phyloP scores from a whole-genome alignment of 1,140 invertebrate genomes.

The Drosophila kikkawai region DNA sequence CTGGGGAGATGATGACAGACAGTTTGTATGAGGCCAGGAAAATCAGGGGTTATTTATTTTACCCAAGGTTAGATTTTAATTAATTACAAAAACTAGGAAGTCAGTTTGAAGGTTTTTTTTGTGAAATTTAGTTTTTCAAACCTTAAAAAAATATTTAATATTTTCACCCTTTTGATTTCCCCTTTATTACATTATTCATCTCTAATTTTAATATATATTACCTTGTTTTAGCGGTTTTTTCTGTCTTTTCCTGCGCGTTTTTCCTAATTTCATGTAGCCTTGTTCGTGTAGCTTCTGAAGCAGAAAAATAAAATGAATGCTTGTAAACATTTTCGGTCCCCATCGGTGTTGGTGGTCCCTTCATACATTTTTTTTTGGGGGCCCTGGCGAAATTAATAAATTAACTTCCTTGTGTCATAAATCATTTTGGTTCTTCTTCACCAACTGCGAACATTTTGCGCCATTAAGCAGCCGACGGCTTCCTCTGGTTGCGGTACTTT shows the following conservation, averaged over 20 bases:
- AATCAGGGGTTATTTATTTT: slow-evolving; percentile 7
- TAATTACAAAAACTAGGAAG: background rate
- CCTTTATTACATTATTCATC: slow-evolving; percentile 1
- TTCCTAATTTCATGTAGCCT: slow-evolving; percentile 44
- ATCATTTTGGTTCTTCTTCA: slow-evolving; percentile 73
- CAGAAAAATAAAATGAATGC: slow-evolving; percentile 45
- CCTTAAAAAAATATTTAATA: too few species aligned
- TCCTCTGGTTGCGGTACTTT: slow-evolving; percentile 73
- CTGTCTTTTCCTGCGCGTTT: slow-evolving; percentile 6
- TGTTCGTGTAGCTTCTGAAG: slow-evolving; percentile 26
- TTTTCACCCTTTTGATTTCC: background rate
- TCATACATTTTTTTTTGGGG: slow-evolving; percentile 24
- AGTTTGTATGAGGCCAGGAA: background rate
- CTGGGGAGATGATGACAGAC: slow-evolving; percentile 11
- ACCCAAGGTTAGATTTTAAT: background rate
- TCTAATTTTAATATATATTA: slow-evolving; percentile 47
- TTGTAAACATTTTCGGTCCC: slow-evolving; percentile 65
- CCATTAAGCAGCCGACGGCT: slow-evolving; percentile 72
- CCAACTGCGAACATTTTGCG: slow-evolving; percentile 81
- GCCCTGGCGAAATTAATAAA: slow-evolving; percentile 77
- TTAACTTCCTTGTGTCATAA: slow-evolving; percentile 83
- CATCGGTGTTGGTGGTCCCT: slow-evolving; percentile 24
- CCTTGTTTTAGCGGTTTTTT: slow-evolving; percentile 65
- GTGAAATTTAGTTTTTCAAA: too few species aligned
- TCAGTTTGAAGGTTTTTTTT: too few species aligned